Base-by-base conservation (phyloP, 1,140 invertebrate genomes). In the Littorina saxatilis region DNA sequence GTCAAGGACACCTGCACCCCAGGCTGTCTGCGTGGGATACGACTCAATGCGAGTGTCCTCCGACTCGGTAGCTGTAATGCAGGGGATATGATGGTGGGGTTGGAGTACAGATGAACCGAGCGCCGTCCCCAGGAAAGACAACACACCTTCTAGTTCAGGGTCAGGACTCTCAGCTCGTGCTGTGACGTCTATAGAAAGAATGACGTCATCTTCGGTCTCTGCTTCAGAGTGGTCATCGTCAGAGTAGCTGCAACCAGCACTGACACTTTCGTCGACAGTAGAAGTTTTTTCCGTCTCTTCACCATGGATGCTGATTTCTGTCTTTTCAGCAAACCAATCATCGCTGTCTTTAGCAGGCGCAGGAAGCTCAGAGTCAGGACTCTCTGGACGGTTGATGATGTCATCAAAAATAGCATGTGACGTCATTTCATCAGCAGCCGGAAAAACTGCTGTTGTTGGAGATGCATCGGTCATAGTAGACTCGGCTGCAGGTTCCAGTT, bases 281-380 rank as follows among this genome's bases (percentile, higher is more conserved):
- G 15, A 23, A n/a, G 55, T 15, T 15, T 15, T 27, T 15, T 20
- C n/a, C 17, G 15, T 27, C 17, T n/a, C 55, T 7, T 7, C 17
- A 23, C 17, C 15, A n/a, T 7, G 7, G 23, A 58, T n/a, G n/a
- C 20, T 47, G n/a, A n/a, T n/a, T n/a, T n/a, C n/a, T n/a, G n/a
- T n/a, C n/a, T n/a, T n/a, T 58, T 7, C n/a, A n/a, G 0, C 43
- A 15, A 58, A 0, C 17, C 5, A 7, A 23, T 68, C 63, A 68
- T 15, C 4, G 4, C 32, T 11, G 9, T 17, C 32, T 3, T 3
- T 9, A 13, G 11, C 63, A 35, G 15, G 9, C 4, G 15, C 37
- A 5, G 63, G 58, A 5, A 68, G 37, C 15, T 68, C 63, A 39
- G 63, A 68, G 37, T 68, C 63, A 20, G 63, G 63, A 68, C 63